Percentiles rank a stretch among this genome's conserved stretches.
phyloP scores from a whole-genome alignment of 2,797 vertebrate genomes.

The Alcedo quadribrachys region DNA sequence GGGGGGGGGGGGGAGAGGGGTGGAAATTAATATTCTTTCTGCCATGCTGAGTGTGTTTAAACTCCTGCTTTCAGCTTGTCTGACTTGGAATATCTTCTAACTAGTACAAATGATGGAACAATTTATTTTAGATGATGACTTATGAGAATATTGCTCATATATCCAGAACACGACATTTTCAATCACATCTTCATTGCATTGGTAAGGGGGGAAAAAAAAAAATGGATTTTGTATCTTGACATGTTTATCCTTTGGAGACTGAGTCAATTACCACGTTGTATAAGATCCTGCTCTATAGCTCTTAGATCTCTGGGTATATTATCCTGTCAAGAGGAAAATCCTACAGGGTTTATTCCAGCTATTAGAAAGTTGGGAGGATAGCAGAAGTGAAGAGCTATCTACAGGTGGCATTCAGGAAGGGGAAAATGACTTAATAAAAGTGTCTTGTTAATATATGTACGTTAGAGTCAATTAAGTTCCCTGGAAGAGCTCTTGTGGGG shows the following conservation, averaged over 20 bases:
- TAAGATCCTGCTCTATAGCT: constrained; percentile 17
- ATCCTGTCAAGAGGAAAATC: not conserved
- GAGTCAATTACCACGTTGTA: constrained; percentile 36
- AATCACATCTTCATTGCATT: constrained; percentile 55
- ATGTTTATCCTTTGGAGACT: constrained; percentile 53
- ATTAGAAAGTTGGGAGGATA: not conserved
- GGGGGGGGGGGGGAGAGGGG: too few species aligned
- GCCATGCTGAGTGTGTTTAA: constrained; percentile 28
- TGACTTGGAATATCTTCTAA: constrained; percentile 58
- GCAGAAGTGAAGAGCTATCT: not conserved
- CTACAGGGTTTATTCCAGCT: not conserved
- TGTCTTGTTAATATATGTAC: fast-evolving
- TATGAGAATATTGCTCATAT: constrained; percentile 47
- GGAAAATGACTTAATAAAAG: not conserved
- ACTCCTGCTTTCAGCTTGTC: constrained; percentile 50
- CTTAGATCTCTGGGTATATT: not conserved
- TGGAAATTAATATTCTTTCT: constrained; percentile 35
- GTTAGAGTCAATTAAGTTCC: not conserved
- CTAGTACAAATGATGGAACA: constrained; percentile 61
- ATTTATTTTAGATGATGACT: constrained; percentile 67
- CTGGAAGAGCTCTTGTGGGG: not conserved
- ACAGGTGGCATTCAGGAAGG: not conserved
- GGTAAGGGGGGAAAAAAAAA: not conserved
- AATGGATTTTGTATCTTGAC: constrained; percentile 36
- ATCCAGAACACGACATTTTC: constrained; percentile 48